A percentile compares a stretch with the other conserved stretches of the same genome.
These are phyloP conservation scores for Zaprionus tsacasi DNA, from an alignment of 1,140 invertebrate species.

Conservation along the genomic window DNA sequence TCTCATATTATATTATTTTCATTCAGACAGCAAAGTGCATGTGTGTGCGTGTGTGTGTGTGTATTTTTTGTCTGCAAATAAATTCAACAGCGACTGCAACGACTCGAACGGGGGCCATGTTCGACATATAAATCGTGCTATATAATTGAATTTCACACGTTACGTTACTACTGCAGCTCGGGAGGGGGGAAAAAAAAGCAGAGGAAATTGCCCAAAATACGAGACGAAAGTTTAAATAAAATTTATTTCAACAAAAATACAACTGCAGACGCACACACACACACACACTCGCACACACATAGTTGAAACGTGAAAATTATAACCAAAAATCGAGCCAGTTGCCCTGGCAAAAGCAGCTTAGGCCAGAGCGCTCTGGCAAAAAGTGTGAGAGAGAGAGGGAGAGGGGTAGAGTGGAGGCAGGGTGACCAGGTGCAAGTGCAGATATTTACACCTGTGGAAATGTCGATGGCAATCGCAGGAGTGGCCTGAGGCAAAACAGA, in stretches of 20 bases:
- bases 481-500: slow-evolving; percentile 50
- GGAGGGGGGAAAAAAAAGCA: slow-evolving; percentile 24
- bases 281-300: slow-evolving; percentile 23
- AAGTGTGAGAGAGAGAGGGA: neutral
- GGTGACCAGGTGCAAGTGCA: slow-evolving; percentile 11
- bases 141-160: slow-evolving; percentile 82
- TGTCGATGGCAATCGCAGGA: slow-evolving; percentile 50
- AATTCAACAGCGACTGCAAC: slow-evolving; percentile 46
- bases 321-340: slow-evolving; percentile 39
- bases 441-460: slow-evolving; percentile 75
- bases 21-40: slow-evolving; percentile 15
- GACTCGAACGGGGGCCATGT: slow-evolving; percentile 50
- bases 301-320: slow-evolving; percentile 73
- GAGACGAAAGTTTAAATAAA: slow-evolving; percentile 79
- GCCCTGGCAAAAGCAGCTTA: slow-evolving; percentile 42
- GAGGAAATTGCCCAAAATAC: slow-evolving; percentile 52
- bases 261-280: slow-evolving; percentile 31
- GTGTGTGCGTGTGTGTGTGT: slow-evolving; percentile 14
- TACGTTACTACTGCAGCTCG: slow-evolving; percentile 36
- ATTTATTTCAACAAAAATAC: slow-evolving; percentile 82
- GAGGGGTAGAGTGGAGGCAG: neutral
- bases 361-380: neutral
- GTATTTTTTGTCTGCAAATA: slow-evolving; percentile 50
- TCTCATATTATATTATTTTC: slow-evolving; percentile 64
- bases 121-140: slow-evolving; percentile 77